Conservation (phyloP, 2,888 invertebrate species). For the Chromoteleia sp. region DNA sequence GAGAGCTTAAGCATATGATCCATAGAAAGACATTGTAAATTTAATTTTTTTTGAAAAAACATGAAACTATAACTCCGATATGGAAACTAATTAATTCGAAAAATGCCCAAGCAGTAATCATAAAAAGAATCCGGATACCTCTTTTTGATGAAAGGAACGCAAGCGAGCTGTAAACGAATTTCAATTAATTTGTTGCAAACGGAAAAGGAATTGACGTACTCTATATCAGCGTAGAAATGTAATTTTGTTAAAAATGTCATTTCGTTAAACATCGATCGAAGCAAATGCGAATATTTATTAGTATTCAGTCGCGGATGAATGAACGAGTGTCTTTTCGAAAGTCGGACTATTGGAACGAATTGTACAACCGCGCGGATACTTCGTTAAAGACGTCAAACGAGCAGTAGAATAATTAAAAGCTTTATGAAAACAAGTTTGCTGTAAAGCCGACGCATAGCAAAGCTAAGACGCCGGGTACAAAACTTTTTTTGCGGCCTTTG, state of each 20-base stretch:
- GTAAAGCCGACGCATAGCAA: slow-evolving; percentile 10
- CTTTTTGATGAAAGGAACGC: not conserved
- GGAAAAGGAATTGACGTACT: not conserved
- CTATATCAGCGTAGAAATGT: not conserved
- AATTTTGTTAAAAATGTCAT: not conserved
- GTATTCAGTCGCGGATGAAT: not conserved
- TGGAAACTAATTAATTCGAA: no score
- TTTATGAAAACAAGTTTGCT: slow-evolving; percentile 33
- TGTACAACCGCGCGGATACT: slow-evolving; percentile 9
- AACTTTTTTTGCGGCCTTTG: slow-evolving; percentile 30
- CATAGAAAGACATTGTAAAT: no score
- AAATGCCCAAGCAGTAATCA: no score
- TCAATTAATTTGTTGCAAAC: not conserved
- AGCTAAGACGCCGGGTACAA: slow-evolving; percentile 16
- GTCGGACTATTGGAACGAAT: slow-evolving; percentile 16
- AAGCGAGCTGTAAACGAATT: not conserved
- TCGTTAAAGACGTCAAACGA: slow-evolving; percentile 21
- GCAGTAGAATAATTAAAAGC: slow-evolving; percentile 43
- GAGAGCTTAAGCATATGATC: no score
- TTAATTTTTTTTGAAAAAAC: no score
- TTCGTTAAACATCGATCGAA: not conserved
- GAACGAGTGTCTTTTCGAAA: slow-evolving; percentile 26
- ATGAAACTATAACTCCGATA: no score
- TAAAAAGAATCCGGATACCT: not conserved
- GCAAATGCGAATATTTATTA: slow-evolving; percentile 16